Conservation (phyloP, 37 sponge, comb jelly and placozoan genomes). For the Hormiphora californensis region DNA sequence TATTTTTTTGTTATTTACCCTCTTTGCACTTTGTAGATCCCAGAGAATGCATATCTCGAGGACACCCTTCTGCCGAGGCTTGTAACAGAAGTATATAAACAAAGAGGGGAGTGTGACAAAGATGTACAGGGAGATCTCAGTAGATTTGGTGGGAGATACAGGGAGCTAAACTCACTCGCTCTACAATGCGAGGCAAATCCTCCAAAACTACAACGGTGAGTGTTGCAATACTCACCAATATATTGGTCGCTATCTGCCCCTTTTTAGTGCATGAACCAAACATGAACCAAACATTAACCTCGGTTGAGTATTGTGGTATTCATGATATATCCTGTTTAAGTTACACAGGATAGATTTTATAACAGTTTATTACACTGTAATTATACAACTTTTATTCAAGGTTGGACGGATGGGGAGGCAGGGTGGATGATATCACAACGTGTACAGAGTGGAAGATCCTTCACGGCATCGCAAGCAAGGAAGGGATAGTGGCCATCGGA, state of each 20-base stretch:
- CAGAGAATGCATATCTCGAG: not conserved
- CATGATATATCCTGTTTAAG: not conserved
- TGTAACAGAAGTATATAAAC: not conserved
- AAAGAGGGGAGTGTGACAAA: not conserved
- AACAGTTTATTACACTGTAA: not conserved
- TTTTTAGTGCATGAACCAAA: not conserved
- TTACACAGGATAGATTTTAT: not conserved
- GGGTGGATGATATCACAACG: slow-evolving; percentile 71
- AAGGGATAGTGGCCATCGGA: slow-evolving; percentile 77
- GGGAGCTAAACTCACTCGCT: not conserved
- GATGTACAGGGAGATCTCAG: not conserved
- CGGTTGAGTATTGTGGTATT: not conserved
- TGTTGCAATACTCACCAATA: not conserved
- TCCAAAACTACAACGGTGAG: not conserved
- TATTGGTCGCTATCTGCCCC: not conserved
- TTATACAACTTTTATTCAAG: not conserved
- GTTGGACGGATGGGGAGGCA: slow-evolving; percentile 75
- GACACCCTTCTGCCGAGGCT: slow-evolving; percentile 5
- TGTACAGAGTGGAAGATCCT: slow-evolving; percentile 72
- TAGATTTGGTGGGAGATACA: not conserved
- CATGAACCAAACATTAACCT: not conserved
- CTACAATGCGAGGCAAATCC: not conserved
- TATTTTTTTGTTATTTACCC: not conserved
- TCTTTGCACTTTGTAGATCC: not conserved
- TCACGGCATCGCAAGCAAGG: slow-evolving; percentile 76